Percentiles rank a stretch among this genome's conserved stretches.
Conservation (phyloP, 2,797 vertebrate species). For the Steatocranus sp. region DNA sequence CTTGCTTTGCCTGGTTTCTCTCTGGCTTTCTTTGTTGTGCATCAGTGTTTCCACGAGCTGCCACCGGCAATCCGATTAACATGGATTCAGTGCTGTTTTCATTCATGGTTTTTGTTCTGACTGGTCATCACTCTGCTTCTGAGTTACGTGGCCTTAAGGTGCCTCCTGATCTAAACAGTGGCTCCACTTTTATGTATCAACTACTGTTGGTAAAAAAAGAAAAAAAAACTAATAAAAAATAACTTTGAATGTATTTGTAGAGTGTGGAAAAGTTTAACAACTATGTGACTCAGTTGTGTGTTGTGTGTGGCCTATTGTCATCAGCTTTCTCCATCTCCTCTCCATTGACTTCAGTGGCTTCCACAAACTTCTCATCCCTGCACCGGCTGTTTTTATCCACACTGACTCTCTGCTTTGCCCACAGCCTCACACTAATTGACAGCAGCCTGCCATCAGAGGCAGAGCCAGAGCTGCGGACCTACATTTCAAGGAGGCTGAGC, state of each 20-base stretch:
- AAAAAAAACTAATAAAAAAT: neutral
- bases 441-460: slow-evolving; percentile 86
- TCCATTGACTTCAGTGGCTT: slow-evolving; percentile 44
- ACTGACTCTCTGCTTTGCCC: slow-evolving; percentile 24
- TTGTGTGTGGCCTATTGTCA: slow-evolving; percentile 43
- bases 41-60: slow-evolving; percentile 42
- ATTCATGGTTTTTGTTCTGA: slow-evolving; percentile 37
- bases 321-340: slow-evolving; percentile 56
- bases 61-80: slow-evolving; percentile 27
- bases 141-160: slow-evolving; percentile 28
- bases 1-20: slow-evolving; percentile 47
- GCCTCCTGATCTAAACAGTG: neutral
- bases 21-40: slow-evolving; percentile 56
- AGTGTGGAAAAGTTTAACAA: neutral
- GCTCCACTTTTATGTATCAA: neutral
- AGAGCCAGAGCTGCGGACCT: slow-evolving; percentile 87
- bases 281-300: slow-evolving; percentile 43
- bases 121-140: slow-evolving; percentile 34
- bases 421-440: slow-evolving; percentile 87
- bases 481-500: slow-evolving; percentile 87
- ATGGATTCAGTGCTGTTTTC: slow-evolving; percentile 41
- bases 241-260: neutral
- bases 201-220: neutral
- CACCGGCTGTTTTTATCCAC: neutral
- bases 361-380: neutral